Conservation (phyloP, 2,888 invertebrate genomes). For the Argyra leucocephala region DNA sequence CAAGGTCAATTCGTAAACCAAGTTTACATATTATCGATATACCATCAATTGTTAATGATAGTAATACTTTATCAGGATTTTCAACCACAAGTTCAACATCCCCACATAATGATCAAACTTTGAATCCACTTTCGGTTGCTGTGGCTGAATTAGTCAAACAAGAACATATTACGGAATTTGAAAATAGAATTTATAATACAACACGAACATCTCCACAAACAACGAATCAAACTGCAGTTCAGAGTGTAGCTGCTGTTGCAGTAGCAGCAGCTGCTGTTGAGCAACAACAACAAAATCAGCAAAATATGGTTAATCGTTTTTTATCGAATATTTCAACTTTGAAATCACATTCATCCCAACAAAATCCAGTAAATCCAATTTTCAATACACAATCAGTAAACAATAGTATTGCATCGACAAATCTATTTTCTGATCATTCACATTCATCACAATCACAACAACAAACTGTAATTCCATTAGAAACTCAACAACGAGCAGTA, state of each 20-base stretch:
- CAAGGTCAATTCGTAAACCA: slow-evolving; percentile 26
- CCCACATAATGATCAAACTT: slow-evolving; percentile 10
- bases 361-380: neutral
- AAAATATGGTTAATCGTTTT: slow-evolving; percentile 52
- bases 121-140: slow-evolving; percentile 30
- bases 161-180: slow-evolving; percentile 42
- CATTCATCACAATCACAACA: neutral
- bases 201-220: slow-evolving; percentile 27
- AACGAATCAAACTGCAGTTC: neutral
- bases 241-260: slow-evolving; percentile 39
- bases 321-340: slow-evolving; percentile 37
- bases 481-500: neutral
- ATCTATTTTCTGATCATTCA: neutral
- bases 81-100: neutral
- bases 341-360: neutral
- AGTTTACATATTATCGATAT: slow-evolving; percentile 22
- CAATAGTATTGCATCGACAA: neutral
- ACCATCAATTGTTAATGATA: slow-evolving; percentile 22
- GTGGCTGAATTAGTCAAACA: slow-evolving; percentile 46
- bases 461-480: neutral
- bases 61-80: neutral
- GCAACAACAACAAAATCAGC: slow-evolving; percentile 45
- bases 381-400: neutral
- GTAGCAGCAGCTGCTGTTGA: neutral
- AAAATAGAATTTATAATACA: slow-evolving; percentile 42